Percentiles rank a stretch among this genome's conserved stretches.
phyloP scores from a whole-genome alignment of 1,140 invertebrate species.

The Riptortus pedestris region DNA sequence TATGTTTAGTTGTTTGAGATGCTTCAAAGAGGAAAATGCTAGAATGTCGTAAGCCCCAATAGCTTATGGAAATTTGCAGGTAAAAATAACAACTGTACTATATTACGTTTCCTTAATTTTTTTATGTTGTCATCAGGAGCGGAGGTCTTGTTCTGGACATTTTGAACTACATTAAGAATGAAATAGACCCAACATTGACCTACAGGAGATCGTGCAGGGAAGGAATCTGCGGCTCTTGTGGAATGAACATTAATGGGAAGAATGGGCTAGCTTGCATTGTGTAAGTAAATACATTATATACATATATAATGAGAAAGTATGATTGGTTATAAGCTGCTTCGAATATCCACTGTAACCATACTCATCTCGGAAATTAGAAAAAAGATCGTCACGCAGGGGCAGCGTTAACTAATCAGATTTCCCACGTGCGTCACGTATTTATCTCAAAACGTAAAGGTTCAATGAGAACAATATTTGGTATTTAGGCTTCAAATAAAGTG shows the following conservation, averaged over 20 bases:
- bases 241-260: slow-evolving; percentile 77
- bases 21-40: not conserved
- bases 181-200: slow-evolving; percentile 70
- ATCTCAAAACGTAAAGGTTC: too few species aligned
- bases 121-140: too few species aligned
- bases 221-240: slow-evolving; percentile 83
- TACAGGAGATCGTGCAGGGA: slow-evolving; percentile 77
- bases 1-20: not conserved
- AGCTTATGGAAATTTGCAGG: not conserved
- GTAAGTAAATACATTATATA: slow-evolving; percentile 42
- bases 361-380: not conserved
- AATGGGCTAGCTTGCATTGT: slow-evolving; percentile 80
- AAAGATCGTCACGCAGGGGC: too few species aligned
- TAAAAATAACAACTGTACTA: not conserved
- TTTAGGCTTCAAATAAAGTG: too few species aligned
- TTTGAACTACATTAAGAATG: slow-evolving; percentile 76
- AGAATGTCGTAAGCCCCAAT: not conserved
- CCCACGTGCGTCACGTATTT: too few species aligned
- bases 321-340: not conserved
- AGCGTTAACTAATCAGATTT: too few species aligned
- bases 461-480: too few species aligned
- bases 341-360: not conserved
- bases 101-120: too few species aligned
- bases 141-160: slow-evolving; percentile 82
- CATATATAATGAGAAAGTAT: slow-evolving; percentile 30